phyloP scores from a whole-genome alignment of 2,797 vertebrate species.

The Rhinella marina region DNA sequence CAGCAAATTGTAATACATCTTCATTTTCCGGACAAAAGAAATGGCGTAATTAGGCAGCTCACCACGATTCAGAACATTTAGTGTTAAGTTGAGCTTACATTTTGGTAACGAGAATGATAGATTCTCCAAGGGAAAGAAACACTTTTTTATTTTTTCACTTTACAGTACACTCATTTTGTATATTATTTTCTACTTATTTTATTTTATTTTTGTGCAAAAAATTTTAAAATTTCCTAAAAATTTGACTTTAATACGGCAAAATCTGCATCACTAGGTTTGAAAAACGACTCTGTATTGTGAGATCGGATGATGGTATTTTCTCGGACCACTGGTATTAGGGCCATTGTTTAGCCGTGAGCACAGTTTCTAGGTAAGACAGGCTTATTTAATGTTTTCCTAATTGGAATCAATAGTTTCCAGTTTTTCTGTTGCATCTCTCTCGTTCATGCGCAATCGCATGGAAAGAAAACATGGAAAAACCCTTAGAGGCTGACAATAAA shows the following conservation, averaged over 20 bases:
- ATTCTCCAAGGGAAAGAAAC: background rate
- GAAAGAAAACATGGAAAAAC: slow-evolving; percentile 71
- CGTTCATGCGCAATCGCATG: slow-evolving; percentile 86
- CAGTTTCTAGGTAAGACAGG: slow-evolving; percentile 86
- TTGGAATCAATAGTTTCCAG: slow-evolving; percentile 98
- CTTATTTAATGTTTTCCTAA: slow-evolving; percentile 98
- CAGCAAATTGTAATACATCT: slow-evolving; percentile 46
- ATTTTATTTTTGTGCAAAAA: no score
- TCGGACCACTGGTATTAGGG: slow-evolving; percentile 67
- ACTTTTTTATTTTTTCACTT: background rate
- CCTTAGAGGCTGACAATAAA: slow-evolving; percentile 64
- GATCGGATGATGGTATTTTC: slow-evolving; percentile 60
- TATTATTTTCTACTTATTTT: no score
- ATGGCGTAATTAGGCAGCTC: slow-evolving; percentile 53
- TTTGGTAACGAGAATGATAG: slow-evolving; percentile 1
- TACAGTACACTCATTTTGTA: background rate
- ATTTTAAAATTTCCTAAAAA: no score
- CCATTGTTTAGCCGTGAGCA: slow-evolving; percentile 76
- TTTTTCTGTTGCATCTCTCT: slow-evolving; percentile 85
- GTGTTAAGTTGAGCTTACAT: slow-evolving; percentile 58
- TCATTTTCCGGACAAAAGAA: slow-evolving; percentile 56
- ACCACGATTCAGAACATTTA: slow-evolving; percentile 54
- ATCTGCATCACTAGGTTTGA: background rate
- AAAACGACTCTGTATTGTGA: background rate
- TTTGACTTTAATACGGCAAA: no score